Conservation (phyloP, 2,113 vertebrate genomes). For the Oncorhynchus nerka region DNA sequence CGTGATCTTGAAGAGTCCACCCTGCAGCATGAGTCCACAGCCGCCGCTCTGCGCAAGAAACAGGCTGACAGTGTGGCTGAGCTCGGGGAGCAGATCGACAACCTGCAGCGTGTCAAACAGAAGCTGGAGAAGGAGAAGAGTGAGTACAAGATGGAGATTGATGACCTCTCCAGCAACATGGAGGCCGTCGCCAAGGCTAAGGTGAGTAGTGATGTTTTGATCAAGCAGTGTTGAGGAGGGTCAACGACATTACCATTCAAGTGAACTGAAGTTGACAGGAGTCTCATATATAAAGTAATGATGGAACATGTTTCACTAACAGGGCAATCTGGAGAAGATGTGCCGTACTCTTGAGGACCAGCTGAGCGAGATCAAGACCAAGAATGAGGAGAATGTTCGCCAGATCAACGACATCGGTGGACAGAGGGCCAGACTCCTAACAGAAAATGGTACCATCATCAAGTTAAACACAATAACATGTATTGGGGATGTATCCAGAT, state of each 20-base stretch:
- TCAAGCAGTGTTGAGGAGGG: neutral
- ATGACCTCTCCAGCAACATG: constrained; percentile 52
- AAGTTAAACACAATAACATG: no score
- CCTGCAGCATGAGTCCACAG: constrained; percentile 49
- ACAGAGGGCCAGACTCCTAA: constrained; percentile 44
- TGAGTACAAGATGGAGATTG: constrained; percentile 53
- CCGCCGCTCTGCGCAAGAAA: constrained; percentile 54
- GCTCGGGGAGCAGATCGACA: constrained; percentile 54
- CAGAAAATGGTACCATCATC: constrained; percentile 37
- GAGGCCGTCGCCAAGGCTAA: constrained; percentile 42
- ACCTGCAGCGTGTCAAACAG: constrained; percentile 52
- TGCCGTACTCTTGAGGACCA: constrained; percentile 59
- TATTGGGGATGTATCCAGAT: no score
- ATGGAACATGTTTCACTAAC: constrained; percentile 4
- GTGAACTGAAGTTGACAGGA: no score
- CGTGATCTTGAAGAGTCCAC: constrained; percentile 52
- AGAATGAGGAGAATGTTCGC: constrained; percentile 69
- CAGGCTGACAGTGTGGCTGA: constrained; percentile 55
- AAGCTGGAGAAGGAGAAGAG: constrained; percentile 57
- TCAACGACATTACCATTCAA: no score
- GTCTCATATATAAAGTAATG: neutral
- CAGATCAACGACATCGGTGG: constrained; percentile 42
- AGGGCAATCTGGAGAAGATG: constrained; percentile 79
- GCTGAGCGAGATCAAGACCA: constrained; percentile 76
- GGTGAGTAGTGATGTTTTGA: constrained; percentile 6